Conservation (phyloP, 2,113 vertebrate genomes). For the Lasiurus borealis region DNA sequence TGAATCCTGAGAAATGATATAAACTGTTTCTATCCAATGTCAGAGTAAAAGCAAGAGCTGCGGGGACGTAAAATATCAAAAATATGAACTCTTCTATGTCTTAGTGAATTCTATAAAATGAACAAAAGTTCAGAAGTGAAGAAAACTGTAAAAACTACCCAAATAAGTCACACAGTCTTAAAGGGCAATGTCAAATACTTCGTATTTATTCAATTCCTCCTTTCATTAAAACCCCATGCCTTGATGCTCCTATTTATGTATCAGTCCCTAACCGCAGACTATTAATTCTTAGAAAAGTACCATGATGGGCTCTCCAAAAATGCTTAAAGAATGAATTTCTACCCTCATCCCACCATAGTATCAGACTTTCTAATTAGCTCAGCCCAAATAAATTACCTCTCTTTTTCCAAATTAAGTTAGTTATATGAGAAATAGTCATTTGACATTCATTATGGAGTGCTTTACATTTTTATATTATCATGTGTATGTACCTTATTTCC, state of each 20-base stretch:
- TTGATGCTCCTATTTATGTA: neutral
- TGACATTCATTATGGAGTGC: neutral
- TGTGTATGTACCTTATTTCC: neutral
- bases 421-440: neutral
- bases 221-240: conserved; percentile 10
- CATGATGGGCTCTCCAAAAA: neutral
- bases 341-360: neutral
- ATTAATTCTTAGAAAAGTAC: neutral
- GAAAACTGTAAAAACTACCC: neutral
- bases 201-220: neutral
- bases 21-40: neutral
- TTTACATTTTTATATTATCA: conserved; percentile 23
- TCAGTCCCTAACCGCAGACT: neutral
- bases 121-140: no score
- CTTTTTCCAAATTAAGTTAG: neutral
- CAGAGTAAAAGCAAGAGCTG: neutral
- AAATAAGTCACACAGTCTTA: neutral
- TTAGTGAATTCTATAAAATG: neutral
- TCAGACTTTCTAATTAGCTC: neutral
- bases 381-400: neutral
- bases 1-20: neutral
- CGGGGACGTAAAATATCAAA: neutral
- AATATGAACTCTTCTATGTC: neutral
- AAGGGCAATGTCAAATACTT: neutral
- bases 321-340: neutral